A percentile compares a stretch with the other conserved stretches of the same genome.
Evolutionary conservation across 2,113 vertebrate genomes (phyloP).

Genomic region (Arizona elegans): DNA sequence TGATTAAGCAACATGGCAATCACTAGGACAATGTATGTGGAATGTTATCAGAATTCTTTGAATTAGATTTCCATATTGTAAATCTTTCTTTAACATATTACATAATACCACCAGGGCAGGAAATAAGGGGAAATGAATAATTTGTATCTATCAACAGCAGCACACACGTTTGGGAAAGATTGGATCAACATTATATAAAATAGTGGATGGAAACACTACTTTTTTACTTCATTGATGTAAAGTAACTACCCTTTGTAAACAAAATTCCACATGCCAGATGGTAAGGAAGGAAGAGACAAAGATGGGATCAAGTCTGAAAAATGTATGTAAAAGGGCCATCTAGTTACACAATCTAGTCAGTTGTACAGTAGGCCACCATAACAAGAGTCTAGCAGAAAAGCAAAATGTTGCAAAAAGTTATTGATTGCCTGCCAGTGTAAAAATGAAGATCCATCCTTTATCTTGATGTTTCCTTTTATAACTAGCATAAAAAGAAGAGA

Average conservation of each 20-base stretch:
- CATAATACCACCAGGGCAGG: neutral
- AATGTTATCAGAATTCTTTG: neutral
- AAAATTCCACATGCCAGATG: neutral
- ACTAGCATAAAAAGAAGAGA: slow-evolving; percentile 14
- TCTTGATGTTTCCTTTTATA: slow-evolving; percentile 16
- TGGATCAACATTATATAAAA: neutral
- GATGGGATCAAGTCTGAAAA: slow-evolving; percentile 36
- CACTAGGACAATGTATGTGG: neutral
- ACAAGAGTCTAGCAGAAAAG: slow-evolving; percentile 30
- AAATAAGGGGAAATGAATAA: neutral
- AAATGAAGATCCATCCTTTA: slow-evolving; percentile 19
- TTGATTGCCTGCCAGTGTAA: neutral
- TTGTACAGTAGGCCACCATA: slow-evolving; percentile 6
- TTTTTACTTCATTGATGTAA: neutral
- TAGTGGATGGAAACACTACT: neutral
- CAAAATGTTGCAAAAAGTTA: slow-evolving; percentile 36
- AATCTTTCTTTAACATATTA: neutral
- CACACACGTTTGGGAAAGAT: neutral
- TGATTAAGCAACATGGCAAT: neutral
- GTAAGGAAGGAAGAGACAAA: neutral
- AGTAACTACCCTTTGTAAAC: neutral
- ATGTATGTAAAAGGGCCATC: slow-evolving; percentile 16
- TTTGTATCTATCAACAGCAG: neutral
- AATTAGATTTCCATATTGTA: neutral
- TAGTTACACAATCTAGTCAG: neutral